Base-by-base conservation (phyloP, 2,797 vertebrate genomes). In the Leucoraja ocellata region DNA sequence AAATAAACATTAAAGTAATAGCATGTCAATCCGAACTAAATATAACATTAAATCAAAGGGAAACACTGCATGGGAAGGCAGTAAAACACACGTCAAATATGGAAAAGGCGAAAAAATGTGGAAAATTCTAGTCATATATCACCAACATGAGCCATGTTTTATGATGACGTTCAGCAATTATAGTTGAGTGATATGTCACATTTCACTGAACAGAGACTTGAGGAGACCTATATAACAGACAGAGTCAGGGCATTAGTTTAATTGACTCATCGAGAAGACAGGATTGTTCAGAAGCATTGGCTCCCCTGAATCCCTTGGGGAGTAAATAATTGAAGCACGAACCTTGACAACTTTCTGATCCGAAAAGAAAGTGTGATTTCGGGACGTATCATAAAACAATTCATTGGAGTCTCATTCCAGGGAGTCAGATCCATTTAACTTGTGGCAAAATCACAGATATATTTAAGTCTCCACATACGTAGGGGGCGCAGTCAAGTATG, bases 171-270 rank as follows among this genome's bases (percentile, higher is more conserved):
- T 88, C 90, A 28, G 46, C 46, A 68, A 73, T 74, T 73, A 92
- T 92, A 74, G 39, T 18, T 13, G 32, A 76, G 71, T 54, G 90
- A 92, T 73, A 74, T 92, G 90, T 92, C 71, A 92, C 90, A 76
- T 92, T 46, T 76, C 90, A 76, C 73, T 92, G 65, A 71, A 76
- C 90, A 7, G 90, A 76, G 36, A 28, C 71, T 58, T 10, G 25
- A 23, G 68, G 84, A 88, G 84, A 68, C 84, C 16, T 36, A n/a
- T 68, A 68, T 63, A 68, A 88, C 84, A 88, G 84, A 54, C 90
- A 76, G 71, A 76, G 71, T 54, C 39, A 92, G 71, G 90, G 90
- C 71, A 74, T 92, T 54, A 76, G 39, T 92, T 92, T 92, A 92
- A 76, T 92, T 76, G 65, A 76, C 90, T 92, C 36, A 92, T 92